Base-by-base conservation (phyloP, 2,888 invertebrate genomes). In the Leucophora obtusa region DNA sequence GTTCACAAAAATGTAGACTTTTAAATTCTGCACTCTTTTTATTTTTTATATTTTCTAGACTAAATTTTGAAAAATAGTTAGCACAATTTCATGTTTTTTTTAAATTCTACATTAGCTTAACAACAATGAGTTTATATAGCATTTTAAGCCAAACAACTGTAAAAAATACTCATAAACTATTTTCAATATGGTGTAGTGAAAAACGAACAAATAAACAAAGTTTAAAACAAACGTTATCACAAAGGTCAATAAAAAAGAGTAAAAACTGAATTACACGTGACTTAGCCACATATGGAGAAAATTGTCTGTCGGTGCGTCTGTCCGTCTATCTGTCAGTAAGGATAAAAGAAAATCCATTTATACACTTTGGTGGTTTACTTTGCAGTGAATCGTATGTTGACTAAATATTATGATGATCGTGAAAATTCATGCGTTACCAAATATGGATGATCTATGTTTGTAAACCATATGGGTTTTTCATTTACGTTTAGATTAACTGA, bases 241-340 rank as follows among this genome's bases (percentile, higher is more conserved):
- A 77, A 72, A 84, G 87, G 84, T 87, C 87, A 87, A 87, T 86
- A 87, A 87, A 87, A 86, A 85, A 82, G 84, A 84, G 63, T 85
- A 85, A 86, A 84, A 87, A 86, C 85, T 87, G 86, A 84, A 87
- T 86, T 83, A 65, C 74, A 83, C 80, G 79, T 81, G 82, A 79
- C 82, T 82, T 65, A 62, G 35, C 62, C 71, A 54, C 71, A 80
- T 63, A 80, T 72, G 60, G 69, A 14, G 47, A 53, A 65, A 53
- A 66, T 35, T 21, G 8, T 38, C 11, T 53, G 38, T 10, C 21
- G 17, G 28, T 54, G 51, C 33, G 24, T 11, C 14, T 2, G 47
- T 54, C 53, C 18, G 10, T 60, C 47, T 43, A 72, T 35, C 35
- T 71, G 35, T 66, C 60, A 56, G 68, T 15, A 51, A 59, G 72